Evolutionary conservation across 2,888 invertebrate genomes (phyloP), one percentile per base, ranked within the genome.

Genomic region (Orthosia gothica): DNA sequence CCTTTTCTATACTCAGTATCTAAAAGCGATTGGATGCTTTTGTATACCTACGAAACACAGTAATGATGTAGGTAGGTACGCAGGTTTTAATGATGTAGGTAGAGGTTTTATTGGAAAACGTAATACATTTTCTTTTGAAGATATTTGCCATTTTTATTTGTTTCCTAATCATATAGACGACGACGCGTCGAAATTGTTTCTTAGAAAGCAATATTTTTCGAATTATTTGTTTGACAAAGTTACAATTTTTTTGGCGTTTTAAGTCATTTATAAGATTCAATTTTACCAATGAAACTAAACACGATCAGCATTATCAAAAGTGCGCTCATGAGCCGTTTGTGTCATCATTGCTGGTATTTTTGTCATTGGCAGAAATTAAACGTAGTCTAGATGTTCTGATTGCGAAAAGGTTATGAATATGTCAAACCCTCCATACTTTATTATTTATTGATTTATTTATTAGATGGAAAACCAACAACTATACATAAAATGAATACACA

Each of bases 51-150:
- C 12, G 18, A 13, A 32, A 59, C 1, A 13, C 58, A 74, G 52
- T 74, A 65, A 73, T 45, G 15, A 66, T 58, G 5, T n/a, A 23
- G 18, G 11, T 58, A 26, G 18, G 11, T 58, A 26, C 20, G 18
- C 18, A 47, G 15, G 40, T 74, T 65, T 65, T 73, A 74, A 74
- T 74, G 58, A 74, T 66, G 50, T 52, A 49, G 23, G 55, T 55
- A 49, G 47, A n/a, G 63, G 64, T 64, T 74, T 57, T 45, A 58
- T 57, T 65, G 55, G 40, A 50, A 72, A 50, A 26, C 20, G 26
- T 57, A 57, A 50, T 45, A 74, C 18, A 52, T 52, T 74, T 74
- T 65, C 20, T 32, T 74, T 74, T 58, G 50, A 20, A 5, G 18
- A 20, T 23, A 32, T 59, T 50, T n/a, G 18, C 59, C 23, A 58